A percentile compares a stretch with the other conserved stretches of the same genome.
These are phyloP conservation scores for Pelecanoides urinatrix DNA, from an alignment of 2,113 vertebrate species.

Conservation along the genomic window DNA sequence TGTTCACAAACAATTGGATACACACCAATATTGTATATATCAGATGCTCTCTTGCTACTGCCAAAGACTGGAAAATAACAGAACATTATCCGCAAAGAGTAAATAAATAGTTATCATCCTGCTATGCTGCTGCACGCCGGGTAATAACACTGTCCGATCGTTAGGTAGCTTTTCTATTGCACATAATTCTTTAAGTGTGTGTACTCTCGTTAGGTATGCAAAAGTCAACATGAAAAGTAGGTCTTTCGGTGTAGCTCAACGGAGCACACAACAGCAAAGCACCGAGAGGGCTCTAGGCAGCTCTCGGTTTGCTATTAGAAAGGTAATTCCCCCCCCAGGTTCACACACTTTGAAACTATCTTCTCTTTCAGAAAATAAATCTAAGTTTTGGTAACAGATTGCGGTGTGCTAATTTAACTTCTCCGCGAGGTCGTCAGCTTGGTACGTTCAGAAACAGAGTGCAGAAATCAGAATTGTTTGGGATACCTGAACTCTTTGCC, in stretches of 20 bases:
- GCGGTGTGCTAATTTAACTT: background rate
- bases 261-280: background rate
- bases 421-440: background rate
- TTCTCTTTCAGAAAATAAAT: background rate
- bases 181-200: background rate
- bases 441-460: background rate
- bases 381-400: background rate
- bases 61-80: constrained; percentile 37
- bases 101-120: constrained; percentile 5
- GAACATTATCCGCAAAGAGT: background rate
- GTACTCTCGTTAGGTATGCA: background rate
- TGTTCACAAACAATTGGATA: constrained; percentile 67
- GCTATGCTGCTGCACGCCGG: background rate
- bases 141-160: background rate
- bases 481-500: constrained; percentile 11
- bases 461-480: background rate
- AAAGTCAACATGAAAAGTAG: background rate
- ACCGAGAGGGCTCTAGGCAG: background rate
- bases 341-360: background rate
- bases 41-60: constrained; percentile 41
- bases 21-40: constrained; percentile 60
- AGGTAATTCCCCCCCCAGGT: background rate
- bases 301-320: background rate
- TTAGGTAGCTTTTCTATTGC: background rate
- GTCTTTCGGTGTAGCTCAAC: background rate